phyloP scores from a whole-genome alignment of 2,113 vertebrate species.

The Eublepharis macularius region DNA sequence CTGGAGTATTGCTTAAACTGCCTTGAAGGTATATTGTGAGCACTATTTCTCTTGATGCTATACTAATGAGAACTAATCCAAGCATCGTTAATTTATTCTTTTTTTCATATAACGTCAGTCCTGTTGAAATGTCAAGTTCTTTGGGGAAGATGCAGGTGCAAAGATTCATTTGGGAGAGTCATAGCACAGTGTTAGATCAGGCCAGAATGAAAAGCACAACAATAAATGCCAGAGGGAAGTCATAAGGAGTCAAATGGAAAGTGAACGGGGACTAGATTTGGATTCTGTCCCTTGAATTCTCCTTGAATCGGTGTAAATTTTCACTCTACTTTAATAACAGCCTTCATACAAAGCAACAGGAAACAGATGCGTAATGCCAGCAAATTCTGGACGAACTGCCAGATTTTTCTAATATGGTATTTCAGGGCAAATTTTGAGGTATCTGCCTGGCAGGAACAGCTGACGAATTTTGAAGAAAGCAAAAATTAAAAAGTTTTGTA shows the following conservation, averaged over 20 bases:
- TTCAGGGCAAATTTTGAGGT: too few relatives aligned
- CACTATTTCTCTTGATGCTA: conserved; percentile 70
- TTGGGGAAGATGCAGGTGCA: not conserved
- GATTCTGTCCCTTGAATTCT: too few relatives aligned
- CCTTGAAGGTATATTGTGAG: too few relatives aligned
- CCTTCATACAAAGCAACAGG: not conserved
- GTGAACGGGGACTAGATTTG: too few relatives aligned
- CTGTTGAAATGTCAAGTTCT: not conserved
- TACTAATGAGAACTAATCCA: conserved; percentile 65
- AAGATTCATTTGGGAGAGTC: not conserved
- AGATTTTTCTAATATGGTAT: not conserved
- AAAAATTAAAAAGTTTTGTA: not conserved
- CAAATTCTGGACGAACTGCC: not conserved
- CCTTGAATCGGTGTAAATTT: too few relatives aligned
- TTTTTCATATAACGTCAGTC: conserved; percentile 21
- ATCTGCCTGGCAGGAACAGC: not conserved
- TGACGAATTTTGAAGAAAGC: not conserved
- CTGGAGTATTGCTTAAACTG: too few relatives aligned
- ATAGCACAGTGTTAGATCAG: too few relatives aligned
- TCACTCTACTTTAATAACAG: not conserved
- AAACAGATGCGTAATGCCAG: not conserved
- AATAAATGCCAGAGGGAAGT: too few relatives aligned
- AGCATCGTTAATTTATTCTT: conserved; percentile 58
- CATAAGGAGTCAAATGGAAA: too few relatives aligned
- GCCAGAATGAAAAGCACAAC: too few relatives aligned